phyloP scores from a whole-genome alignment of 2,888 invertebrate species.

The Unio pictorum region DNA sequence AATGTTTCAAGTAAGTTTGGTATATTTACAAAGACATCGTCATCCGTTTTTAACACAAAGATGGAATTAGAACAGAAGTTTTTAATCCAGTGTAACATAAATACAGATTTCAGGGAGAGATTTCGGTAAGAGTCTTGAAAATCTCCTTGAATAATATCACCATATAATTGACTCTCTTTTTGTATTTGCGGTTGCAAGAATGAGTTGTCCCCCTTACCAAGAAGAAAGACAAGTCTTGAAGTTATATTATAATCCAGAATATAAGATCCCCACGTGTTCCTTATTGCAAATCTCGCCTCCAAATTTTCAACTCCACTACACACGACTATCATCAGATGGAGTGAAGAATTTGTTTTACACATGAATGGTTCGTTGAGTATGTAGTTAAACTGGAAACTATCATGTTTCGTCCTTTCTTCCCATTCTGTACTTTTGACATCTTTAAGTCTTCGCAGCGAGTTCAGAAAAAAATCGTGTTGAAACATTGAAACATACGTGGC shows the following conservation, averaged over 20 bases:
- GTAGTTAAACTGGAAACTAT: conserved; percentile 11
- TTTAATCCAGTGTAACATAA: conserved; percentile 71
- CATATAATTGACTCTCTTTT: conserved; percentile 55
- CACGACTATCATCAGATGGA: conserved; percentile 47
- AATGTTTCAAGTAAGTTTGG: conserved; percentile 4
- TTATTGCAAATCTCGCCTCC: conserved; percentile 48
- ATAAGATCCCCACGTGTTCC: conserved; percentile 65
- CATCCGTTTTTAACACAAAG: conserved; percentile 72
- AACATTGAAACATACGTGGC: too few relatives aligned
- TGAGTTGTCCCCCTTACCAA: conserved; percentile 37
- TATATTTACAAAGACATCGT: conserved; percentile 64
- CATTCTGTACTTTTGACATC: too few relatives aligned
- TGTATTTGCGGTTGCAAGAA: conserved; percentile 32
- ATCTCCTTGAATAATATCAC: conserved; percentile 66
- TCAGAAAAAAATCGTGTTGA: too few relatives aligned
- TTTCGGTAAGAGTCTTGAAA: conserved; percentile 71
- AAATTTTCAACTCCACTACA: conserved; percentile 55
- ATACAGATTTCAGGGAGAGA: conserved; percentile 72
- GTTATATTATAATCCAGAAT: conserved; percentile 27
- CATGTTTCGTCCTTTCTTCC: too few relatives aligned
- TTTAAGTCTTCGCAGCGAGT: too few relatives aligned
- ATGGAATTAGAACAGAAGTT: conserved; percentile 66
- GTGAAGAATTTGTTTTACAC: conserved; percentile 10
- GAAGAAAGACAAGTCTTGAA: conserved; percentile 57
- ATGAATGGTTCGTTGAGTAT: conserved; percentile 24